phyloP scores from a whole-genome alignment of 53 echinoderm and acorn worm genomes.

The Arbacia lixula region DNA sequence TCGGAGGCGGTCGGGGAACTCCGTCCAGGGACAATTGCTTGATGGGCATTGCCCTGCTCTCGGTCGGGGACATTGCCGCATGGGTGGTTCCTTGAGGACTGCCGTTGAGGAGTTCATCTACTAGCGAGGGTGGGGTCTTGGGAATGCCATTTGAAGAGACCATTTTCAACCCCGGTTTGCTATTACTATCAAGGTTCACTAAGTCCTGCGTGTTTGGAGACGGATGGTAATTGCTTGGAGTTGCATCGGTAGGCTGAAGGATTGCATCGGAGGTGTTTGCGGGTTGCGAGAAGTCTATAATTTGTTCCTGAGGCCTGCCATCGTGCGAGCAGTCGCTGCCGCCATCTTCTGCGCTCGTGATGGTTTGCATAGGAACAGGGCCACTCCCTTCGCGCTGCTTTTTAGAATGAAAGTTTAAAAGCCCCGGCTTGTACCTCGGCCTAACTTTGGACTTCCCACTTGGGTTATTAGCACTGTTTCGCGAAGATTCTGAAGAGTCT shows the following conservation, averaged over 20 bases:
- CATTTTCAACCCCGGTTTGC: neutral
- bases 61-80: neutral
- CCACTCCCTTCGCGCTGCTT: conserved; percentile 42
- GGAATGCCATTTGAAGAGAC: conserved; percentile 43
- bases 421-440: neutral
- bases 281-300: conserved; percentile 28
- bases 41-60: conserved; percentile 29
- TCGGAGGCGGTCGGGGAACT: conserved; percentile 35
- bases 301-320: conserved; percentile 21
- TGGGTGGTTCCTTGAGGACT: neutral
- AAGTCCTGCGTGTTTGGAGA: conserved; percentile 9
- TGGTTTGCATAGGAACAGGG: conserved; percentile 55
- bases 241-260: neutral
- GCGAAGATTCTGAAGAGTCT: conserved; percentile 13
- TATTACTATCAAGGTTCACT: conserved; percentile 1
- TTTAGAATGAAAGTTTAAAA: conserved; percentile 36
- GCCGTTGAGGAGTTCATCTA: conserved; percentile 37
- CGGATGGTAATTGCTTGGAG: neutral
- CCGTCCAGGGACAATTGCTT: conserved; percentile 46
- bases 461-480: neutral
- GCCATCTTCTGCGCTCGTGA: conserved; percentile 43
- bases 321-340: conserved; percentile 44
- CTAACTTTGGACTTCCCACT: conserved; percentile 39
- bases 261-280: conserved; percentile 1
- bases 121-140: conserved; percentile 32